Conservation (phyloP, 2,888 invertebrate genomes). For the Ichneumoninae sp. region DNA sequence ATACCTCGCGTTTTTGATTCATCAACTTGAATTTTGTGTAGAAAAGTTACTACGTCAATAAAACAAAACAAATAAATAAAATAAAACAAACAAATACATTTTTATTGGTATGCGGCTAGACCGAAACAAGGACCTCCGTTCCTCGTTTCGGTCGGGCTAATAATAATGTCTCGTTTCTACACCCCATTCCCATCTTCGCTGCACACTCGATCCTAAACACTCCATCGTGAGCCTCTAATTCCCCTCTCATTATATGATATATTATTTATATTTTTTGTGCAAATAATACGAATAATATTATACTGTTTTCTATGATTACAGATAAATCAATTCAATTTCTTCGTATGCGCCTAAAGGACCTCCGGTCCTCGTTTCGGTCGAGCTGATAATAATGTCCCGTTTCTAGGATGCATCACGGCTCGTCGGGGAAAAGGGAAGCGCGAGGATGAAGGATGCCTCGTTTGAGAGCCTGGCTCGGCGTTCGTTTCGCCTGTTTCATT, state of each 20-base stretch:
- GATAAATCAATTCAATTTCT: neutral
- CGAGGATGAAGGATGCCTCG: slow-evolving; percentile 51
- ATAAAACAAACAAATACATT: too few species aligned
- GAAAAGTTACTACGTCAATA: too few species aligned
- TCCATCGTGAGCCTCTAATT: slow-evolving; percentile 9
- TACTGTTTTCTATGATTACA: too few species aligned
- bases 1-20: too few species aligned
- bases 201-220: slow-evolving; percentile 9
- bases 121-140: too few species aligned
- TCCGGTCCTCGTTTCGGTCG: neutral
- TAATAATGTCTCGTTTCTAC: neutral
- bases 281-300: too few species aligned
- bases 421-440: slow-evolving; percentile 19
- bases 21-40: too few species aligned
- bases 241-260: neutral
- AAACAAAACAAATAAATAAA: too few species aligned
- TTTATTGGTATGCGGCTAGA: too few species aligned
- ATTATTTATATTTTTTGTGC: neutral
- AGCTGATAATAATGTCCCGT: slow-evolving; percentile 19
- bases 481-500: slow-evolving; percentile 55
- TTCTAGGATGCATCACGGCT: slow-evolving; percentile 10
- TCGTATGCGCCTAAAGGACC: neutral
- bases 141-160: neutral
- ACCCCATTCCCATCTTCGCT: slow-evolving; percentile 1
- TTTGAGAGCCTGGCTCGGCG: slow-evolving; percentile 37